A percentile compares a stretch with the other conserved stretches of the same genome.
Conservation (phyloP, 1,140 invertebrate genomes). For the Zaprionus ornatus region DNA sequence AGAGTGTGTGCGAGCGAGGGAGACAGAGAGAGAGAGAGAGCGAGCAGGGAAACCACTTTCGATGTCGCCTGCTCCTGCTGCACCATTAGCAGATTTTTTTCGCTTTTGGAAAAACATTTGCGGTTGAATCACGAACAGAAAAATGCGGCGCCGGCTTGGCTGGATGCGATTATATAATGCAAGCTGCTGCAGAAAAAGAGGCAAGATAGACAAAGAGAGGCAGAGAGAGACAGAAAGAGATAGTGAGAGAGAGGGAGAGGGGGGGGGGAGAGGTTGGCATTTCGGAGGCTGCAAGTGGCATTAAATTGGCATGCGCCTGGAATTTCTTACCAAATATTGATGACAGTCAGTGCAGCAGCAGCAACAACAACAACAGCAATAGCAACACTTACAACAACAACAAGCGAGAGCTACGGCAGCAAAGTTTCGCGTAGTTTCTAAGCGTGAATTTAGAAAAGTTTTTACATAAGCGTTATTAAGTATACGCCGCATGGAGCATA, state of each 20-base stretch:
- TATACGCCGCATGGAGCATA: conserved; percentile 16
- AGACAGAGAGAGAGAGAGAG: not conserved
- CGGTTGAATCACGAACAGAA: conserved; percentile 50
- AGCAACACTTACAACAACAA: not conserved
- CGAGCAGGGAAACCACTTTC: conserved; percentile 56
- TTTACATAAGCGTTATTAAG: conserved; percentile 48
- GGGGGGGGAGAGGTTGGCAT: conserved; percentile 22
- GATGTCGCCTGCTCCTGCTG: conserved; percentile 61
- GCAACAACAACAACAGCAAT: not conserved
- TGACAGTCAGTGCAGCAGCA: conserved; percentile 51
- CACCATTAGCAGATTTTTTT: conserved; percentile 72
- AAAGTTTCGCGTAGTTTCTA: conserved; percentile 38
- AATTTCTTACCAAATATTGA: conserved; percentile 79
- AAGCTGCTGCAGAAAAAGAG: not conserved
- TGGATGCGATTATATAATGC: conserved; percentile 66
- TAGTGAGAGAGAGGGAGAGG: not conserved
- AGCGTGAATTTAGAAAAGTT: conserved; percentile 43
- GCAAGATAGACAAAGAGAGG: conserved; percentile 23
- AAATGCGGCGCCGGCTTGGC: conserved; percentile 48
- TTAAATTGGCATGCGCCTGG: conserved; percentile 65
- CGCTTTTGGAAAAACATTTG: conserved; percentile 55
- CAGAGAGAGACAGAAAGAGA: conserved; percentile 29
- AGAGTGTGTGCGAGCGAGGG: not conserved
- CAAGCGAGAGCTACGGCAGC: not conserved
- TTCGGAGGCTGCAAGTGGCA: conserved; percentile 50